A percentile compares a stretch with the other conserved stretches of the same genome.
Conservation (phyloP, 2,113 vertebrate genomes). For the Ancistrus triradiatus region DNA sequence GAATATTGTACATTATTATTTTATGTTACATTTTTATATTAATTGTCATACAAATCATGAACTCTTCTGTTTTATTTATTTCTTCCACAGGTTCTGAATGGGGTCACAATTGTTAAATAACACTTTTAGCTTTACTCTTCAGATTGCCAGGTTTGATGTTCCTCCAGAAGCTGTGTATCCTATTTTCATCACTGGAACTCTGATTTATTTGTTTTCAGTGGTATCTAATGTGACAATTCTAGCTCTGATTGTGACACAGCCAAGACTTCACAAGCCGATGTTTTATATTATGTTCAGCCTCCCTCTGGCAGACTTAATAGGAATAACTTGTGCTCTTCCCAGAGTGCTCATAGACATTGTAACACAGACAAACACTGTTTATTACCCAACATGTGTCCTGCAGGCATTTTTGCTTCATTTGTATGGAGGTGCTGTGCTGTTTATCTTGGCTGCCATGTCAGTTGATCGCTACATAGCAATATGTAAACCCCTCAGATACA, state of each 20-base stretch:
- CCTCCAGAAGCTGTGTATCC: constrained; percentile 58
- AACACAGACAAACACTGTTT: constrained; percentile 31
- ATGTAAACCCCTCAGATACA: constrained; percentile 11
- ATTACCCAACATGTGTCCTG: constrained; percentile 35
- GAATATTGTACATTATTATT: too few relatives aligned
- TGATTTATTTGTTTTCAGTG: constrained; percentile 40
- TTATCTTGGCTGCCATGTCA: constrained; percentile 40
- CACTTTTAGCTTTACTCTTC: constrained; percentile 48
- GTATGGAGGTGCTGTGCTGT: constrained; percentile 21
- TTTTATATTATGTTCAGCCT: constrained; percentile 39
- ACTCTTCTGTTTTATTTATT: background rate
- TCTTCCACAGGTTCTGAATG: constrained; percentile 21
- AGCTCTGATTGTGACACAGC: constrained; percentile 27
- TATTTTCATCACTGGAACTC: constrained; percentile 23
- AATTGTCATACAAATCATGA: too few relatives aligned
- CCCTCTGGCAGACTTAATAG: constrained; percentile 24
- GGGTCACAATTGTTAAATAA: constrained; percentile 44
- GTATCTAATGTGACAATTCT: constrained; percentile 28
- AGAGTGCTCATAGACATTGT: constrained; percentile 28
- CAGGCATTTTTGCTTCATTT: constrained; percentile 36
- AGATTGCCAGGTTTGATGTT: constrained; percentile 54
- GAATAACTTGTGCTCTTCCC: constrained; percentile 31
- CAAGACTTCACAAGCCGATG: constrained; percentile 46
- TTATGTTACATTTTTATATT: too few relatives aligned
- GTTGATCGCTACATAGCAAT: constrained; percentile 35